Evolutionary conservation across 2,888 invertebrate genomes (phyloP), one percentile per base, ranked within the genome.

Genomic region (Oeneis ivallda): DNA sequence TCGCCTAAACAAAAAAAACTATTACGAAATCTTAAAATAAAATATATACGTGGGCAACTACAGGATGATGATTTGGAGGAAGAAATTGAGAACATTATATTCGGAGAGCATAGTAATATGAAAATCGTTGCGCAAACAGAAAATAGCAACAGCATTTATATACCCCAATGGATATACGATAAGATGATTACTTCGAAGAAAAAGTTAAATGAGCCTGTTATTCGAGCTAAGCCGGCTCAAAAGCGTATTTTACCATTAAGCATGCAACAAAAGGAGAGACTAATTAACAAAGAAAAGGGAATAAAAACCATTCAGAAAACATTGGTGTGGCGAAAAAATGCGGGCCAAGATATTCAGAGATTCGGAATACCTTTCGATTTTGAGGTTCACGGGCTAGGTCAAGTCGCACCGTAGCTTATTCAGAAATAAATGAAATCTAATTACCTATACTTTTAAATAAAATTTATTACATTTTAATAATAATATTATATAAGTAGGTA

Each of bases 321-420:
- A n/a, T 64, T 68, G 4, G 26, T 67, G 9, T 76, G 72, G 74
- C 77, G 82, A n/a, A 73, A 79, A 32, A 77, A 68, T 58, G 47
- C 69, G 3, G 66, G 69, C 1, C 60, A 71, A 13, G 68, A 74
- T 8, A 43, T 72, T 13, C 64, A 70, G 26, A 70, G 71, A 37
- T 76, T 74, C 45, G 86, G 85, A 1, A 71, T 84, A 1, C 89
- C 89, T 0, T 88, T 89, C 52, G 78, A 82, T 52, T 70, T 88
- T 26, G 74, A 85, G 32, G 64, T 87, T 2, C 72, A 84, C 54
- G 88, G 85, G 0, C 66, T 88, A 58, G 85, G 82, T 0, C 87
- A 87, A 74, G 68, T 80, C 3, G 82, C 80, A 37, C 54, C 58
- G 0, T 58, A 68, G 53, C 45, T 9, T 43, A 6, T 53, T 32